Base-by-base conservation (phyloP, 2,888 invertebrate genomes). In the Ramazzottius varieornatus region DNA sequence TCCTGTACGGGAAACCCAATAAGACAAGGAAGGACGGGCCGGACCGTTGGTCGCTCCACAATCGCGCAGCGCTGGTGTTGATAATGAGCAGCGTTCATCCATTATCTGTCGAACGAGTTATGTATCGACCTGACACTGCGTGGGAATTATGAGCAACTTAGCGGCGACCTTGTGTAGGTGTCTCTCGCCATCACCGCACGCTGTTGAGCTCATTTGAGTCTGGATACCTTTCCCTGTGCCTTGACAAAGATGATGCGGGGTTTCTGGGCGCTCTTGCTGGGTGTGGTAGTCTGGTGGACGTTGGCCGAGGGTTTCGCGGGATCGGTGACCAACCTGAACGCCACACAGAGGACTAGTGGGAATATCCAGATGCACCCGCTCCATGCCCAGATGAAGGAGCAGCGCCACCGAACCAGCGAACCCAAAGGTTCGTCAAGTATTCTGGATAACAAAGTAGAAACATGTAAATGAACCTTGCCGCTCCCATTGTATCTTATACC, bases 371-470 rank as follows among this genome's bases (percentile, higher is more conserved):
- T 54, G 54, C 29, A 54, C 29, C 54, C 54, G 20, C 13, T 54
- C 16, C 40, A 40, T 13, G 40, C 20, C 40, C 40, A 40, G 40
- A 54, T 54, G 54, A 54, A 54, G 29, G 54, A 54, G 29, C 54
- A 54, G 29, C 54, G 54, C 54, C 20, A 29, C 54, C 54, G 54
- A 4, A 54, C 20, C 54, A 54, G 29, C 54, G 54, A 54, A 54
- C 54, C 54, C 29, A 54, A 54, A 54, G 54, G 54, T 54, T 24
- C 54, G 54, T 54, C 54, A 4, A 54, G 24, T 54, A 54, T 16
- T 16, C 8, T 13, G 54, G 29, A n/a, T 29, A 29, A 54, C 54
- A 54, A 54, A 24, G 24, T 54, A n/a, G 54, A 54, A 40, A 40
- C 40, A 54, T 54, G 54, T 54, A 54, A 54, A n/a, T n/a, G 4